Conservation (phyloP, 2,113 vertebrate species). For the Pygathrix nemaeus region DNA sequence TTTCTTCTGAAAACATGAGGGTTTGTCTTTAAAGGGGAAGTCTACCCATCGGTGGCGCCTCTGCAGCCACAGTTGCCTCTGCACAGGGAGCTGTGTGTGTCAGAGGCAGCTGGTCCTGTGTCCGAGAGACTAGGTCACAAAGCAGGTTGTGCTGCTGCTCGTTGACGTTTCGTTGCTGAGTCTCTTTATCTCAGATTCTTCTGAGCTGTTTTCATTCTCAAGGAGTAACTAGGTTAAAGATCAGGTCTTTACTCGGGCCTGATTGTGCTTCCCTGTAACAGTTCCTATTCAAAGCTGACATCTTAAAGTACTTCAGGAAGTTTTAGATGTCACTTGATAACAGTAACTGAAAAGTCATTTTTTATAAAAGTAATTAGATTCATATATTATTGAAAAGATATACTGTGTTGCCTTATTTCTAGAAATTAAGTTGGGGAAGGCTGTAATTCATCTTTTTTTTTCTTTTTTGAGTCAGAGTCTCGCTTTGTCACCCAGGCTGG, state of each 20-base stretch:
- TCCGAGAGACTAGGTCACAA: fast-evolving
- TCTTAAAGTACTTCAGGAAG: background rate
- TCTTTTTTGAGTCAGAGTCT: too few relatives aligned
- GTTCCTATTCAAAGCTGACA: background rate
- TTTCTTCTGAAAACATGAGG: background rate
- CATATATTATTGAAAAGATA: background rate
- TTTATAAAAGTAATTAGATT: background rate
- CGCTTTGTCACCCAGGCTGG: too few relatives aligned
- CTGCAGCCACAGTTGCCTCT: too few relatives aligned
- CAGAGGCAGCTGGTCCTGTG: fast-evolving
- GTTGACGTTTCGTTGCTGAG: fast-evolving
- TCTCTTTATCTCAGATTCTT: background rate
- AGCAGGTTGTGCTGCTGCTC: fast-evolving
- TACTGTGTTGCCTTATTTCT: fast-evolving
- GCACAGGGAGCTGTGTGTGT: fast-evolving
- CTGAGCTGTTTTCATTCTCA: too few relatives aligned
- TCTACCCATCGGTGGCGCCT: fast-evolving
- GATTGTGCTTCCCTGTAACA: background rate
- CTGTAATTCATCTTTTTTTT: background rate
- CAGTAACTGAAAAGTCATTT: background rate
- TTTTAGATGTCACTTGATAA: background rate
- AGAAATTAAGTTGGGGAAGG: background rate
- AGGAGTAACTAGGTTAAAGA: fast-evolving
- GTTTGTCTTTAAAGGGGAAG: background rate
- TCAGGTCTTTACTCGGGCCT: too few relatives aligned